Conservation (phyloP, 2,888 invertebrate genomes). For the Serrognathus titanus region DNA sequence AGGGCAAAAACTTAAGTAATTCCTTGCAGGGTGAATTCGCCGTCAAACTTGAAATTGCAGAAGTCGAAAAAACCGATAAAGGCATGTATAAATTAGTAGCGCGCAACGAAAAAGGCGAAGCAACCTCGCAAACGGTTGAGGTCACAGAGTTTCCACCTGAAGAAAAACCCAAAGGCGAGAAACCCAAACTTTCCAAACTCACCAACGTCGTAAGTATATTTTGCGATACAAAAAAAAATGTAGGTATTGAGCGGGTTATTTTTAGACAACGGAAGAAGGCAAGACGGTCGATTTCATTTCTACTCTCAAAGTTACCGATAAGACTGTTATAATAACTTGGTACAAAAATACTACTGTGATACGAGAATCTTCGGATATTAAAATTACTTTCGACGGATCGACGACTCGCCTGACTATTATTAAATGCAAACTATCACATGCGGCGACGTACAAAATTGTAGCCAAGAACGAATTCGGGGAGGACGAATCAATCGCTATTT, state of each 20-base stretch:
- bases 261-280: conserved; percentile 64
- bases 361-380: conserved; percentile 72
- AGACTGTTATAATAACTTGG: conserved; percentile 80
- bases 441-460: conserved; percentile 79
- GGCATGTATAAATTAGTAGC: conserved; percentile 88
- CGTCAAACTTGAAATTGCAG: conserved; percentile 85
- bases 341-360: conserved; percentile 78
- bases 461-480: conserved; percentile 89
- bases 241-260: conserved; percentile 17
- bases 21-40: conserved; percentile 76
- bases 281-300: conserved; percentile 77
- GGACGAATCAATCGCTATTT: conserved; percentile 80
- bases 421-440: conserved; percentile 67
- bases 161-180: conserved; percentile 71
- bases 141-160: conserved; percentile 78
- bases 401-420: conserved; percentile 76
- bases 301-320: conserved; percentile 70
- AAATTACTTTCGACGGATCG: conserved; percentile 79
- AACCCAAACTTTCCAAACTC: conserved; percentile 76
- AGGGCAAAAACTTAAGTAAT: background rate
- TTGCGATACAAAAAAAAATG: background rate
- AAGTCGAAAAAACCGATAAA: conserved; percentile 76
- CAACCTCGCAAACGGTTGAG: conserved; percentile 83
- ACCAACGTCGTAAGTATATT: conserved; percentile 64
- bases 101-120: conserved; percentile 91